Conservation (phyloP, 2,888 invertebrate species). For the Electrophaes corylata region DNA sequence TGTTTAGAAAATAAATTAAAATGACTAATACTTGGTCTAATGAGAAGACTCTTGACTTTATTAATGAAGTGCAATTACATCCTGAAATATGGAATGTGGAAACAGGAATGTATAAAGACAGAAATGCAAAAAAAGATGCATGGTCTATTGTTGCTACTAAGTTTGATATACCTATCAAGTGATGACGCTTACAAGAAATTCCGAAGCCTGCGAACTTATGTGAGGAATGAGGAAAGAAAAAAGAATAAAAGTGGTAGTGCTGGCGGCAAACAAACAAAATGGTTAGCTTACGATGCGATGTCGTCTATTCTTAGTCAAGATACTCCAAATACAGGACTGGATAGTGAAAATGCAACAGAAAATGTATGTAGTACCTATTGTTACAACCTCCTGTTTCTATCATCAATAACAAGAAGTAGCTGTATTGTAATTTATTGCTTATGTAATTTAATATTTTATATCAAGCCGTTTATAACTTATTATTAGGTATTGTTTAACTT, state of each 20-base stretch:
- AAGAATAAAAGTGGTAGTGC: constrained; percentile 21
- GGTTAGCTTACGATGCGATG: constrained; percentile 35
- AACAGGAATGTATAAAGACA: too few species aligned
- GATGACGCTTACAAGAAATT: constrained; percentile 39
- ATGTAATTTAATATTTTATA: too few species aligned
- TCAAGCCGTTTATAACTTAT: too few species aligned
- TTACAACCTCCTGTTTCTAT: too few species aligned
- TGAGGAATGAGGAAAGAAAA: constrained; percentile 33
- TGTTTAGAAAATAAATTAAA: too few species aligned
- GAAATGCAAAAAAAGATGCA: constrained; percentile 23
- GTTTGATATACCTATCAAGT: constrained; percentile 9
- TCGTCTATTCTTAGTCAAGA: constrained; percentile 38
- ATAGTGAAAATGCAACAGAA: constrained; percentile 21
- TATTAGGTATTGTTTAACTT: too few species aligned
- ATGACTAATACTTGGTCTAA: too few species aligned
- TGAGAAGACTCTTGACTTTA: too few species aligned
- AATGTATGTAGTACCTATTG: constrained; percentile 16
- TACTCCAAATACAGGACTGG: constrained; percentile 33
- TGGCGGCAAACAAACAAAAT: constrained; percentile 29
- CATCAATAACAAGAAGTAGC: too few species aligned
- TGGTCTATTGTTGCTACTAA: constrained; percentile 37
- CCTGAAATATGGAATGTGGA: too few species aligned
- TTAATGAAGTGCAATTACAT: too few species aligned
- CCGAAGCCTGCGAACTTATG: constrained; percentile 37
- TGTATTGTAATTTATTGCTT: too few species aligned